Base-by-base conservation (phyloP, 2,113 vertebrate species). In the Elgaria multicarinata region DNA sequence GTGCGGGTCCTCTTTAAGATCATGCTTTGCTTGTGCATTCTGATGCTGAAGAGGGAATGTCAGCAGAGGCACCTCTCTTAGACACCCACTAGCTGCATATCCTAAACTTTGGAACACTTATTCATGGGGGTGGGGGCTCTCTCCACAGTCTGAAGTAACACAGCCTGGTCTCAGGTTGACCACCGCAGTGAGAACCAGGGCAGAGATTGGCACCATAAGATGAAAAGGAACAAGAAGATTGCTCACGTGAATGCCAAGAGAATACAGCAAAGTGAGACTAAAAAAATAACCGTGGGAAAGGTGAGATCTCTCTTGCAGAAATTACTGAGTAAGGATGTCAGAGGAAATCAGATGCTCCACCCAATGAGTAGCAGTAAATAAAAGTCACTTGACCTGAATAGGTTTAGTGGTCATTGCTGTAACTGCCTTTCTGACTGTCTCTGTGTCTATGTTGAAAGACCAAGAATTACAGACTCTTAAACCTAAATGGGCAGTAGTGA, bases 211-310 rank as follows among this genome's bases (percentile, higher is more conserved):
- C 16, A 5, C 7, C 8, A 7, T 39, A 28, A 2, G 24, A 9
- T 26, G 28, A 22, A n/a, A n/a, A 87, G 42, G 26, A 22, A 83
- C 31, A 39, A 50, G 16, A 13, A 67, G 33, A 1, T 18, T 31
- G 84, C 33, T 67, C 64, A 4, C 39, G 72, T 55, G 46, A 76
- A 36, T 44, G 50, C 74, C n/a, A 24, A 50, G 44, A 58, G 67
- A 58, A 71, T 72, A 36, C 44, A 62, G 7, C 42, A 93, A 91
- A 89, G 58, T 80, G 24, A 33, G 92, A 89, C 92, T 95, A 95
- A 96, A 93, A 96, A 93, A 92, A 53, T 90, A 94, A 92, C 76
- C 85, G 80, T 92, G 67, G 58, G 90, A 91, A 92, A 93, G 81
- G 87, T 87, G 89, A 80, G 13, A 53, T 69, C 74, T 86, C 82